These are phyloP conservation scores for Drosophila ironensis DNA, from an alignment of 1,140 invertebrate genomes.

Conservation along the genomic window DNA sequence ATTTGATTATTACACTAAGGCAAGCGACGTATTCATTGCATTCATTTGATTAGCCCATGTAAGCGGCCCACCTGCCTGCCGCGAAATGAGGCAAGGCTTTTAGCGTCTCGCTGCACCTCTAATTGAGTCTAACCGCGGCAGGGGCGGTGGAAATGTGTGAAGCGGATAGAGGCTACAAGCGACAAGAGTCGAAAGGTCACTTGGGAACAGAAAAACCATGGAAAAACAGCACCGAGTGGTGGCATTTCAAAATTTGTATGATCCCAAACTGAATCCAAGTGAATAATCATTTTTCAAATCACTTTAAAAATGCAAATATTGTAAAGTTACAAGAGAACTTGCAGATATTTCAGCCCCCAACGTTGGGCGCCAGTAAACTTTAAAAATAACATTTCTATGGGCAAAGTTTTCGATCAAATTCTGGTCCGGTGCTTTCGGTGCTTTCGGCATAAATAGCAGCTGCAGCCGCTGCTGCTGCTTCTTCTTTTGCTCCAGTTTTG, in stretches of 20 bases:
- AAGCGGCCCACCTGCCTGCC: background rate
- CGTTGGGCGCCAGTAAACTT: slow-evolving; percentile 8
- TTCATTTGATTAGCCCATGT: slow-evolving; percentile 54
- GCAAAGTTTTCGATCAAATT: slow-evolving; percentile 36
- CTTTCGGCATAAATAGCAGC: slow-evolving; percentile 9
- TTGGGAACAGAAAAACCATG: background rate
- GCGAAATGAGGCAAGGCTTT: slow-evolving; percentile 45
- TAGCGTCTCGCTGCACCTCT: slow-evolving; percentile 47
- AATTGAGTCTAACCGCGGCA: slow-evolving; percentile 33
- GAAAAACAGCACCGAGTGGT: background rate
- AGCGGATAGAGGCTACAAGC: slow-evolving; percentile 20
- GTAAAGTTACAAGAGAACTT: too few species aligned
- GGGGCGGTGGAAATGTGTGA: slow-evolving; percentile 5
- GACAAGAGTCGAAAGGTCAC: slow-evolving; percentile 23
- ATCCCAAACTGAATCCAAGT: too few species aligned
- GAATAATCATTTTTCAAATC: too few species aligned
- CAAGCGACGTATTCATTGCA: slow-evolving; percentile 42
- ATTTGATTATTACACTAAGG: slow-evolving; percentile 60
- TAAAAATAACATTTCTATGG: slow-evolving; percentile 24
- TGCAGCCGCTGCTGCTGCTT: slow-evolving; percentile 5
- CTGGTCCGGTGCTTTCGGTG: slow-evolving; percentile 15
- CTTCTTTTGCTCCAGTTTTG: slow-evolving; percentile 36
- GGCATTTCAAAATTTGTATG: too few species aligned
- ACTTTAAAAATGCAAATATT: too few species aligned
- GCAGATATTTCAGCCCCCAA: too few species aligned